Evolutionary conservation across 2,888 invertebrate genomes (phyloP), one percentile per base, ranked within the genome.

Genomic region (Drosophila testacea): DNA sequence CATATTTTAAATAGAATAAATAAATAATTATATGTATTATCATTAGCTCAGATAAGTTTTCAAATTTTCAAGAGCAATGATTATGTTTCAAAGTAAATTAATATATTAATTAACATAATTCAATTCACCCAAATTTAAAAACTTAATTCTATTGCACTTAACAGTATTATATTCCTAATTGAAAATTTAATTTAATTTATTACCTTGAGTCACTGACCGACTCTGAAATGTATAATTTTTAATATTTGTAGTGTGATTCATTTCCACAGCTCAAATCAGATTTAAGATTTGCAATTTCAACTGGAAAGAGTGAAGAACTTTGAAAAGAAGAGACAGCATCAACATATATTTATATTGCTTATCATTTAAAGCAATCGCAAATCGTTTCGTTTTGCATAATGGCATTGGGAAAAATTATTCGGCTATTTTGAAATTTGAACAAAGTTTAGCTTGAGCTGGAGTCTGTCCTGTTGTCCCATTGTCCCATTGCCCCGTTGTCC

Each of bases 371-470:
- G 79, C 73, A 88, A 84, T 88, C 81, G 79, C 81, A 84, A 84
- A 88, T 83, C 89, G 87, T 81, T 86, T 70, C 73, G 75, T 72
- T 88, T 84, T 83, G 83, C 89, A 86, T 86, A 84, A 84, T 84
- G 83, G 59, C 70, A 85, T 71, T 79, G 73, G 63, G 61, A 64
- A 76, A 78, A 71, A 71, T 70, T 73, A 83, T 75, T 61, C 65
- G 77, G 70, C 73, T 72, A 87, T 81, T 88, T 71, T 66, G 62
- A 73, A 69, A 76, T 74, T 74, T 77, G 77, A 65, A 68, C 50
- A 69, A 77, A 69, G 42, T 73, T 69, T 28, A 28, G 44, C 64
- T 42, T 16, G 13, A 38, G 38, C 47, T 27, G 10, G 9, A 34
- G 10, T 54, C 52, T 9, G 56, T 27, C 44, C 52, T n/a, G 36